Evolutionary conservation across 2,888 invertebrate genomes (phyloP).

Genomic region (Plebejus anna): DNA sequence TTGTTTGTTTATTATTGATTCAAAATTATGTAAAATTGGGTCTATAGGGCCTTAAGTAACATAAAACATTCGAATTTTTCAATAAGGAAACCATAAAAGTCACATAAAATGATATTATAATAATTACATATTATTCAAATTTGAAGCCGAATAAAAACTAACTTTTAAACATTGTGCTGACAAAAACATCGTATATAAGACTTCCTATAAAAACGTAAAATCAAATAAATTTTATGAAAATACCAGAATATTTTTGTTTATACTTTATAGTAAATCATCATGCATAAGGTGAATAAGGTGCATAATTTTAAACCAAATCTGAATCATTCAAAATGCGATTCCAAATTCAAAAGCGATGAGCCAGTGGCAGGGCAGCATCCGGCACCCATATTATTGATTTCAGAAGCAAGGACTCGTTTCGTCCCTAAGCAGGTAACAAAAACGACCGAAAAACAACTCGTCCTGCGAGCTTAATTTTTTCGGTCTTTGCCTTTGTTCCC

Average conservation of each 20-base stretch:
- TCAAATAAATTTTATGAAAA: not conserved
- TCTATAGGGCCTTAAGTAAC: not conserved
- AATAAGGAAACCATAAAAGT: constrained; percentile 10
- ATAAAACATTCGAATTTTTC: not conserved
- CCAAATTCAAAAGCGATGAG: constrained; percentile 37
- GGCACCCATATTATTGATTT: constrained; percentile 27
- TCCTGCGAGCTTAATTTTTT: constrained; percentile 53
- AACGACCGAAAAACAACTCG: constrained; percentile 60
- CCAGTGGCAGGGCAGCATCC: constrained; percentile 12
- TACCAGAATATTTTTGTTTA: not conserved
- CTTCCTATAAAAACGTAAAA: not conserved
- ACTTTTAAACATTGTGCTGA: not conserved
- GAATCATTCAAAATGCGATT: constrained; percentile 25
- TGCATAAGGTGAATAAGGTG: not conserved
- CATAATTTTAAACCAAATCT: not conserved
- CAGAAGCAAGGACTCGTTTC: constrained; percentile 46
- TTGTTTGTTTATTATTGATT: too few relatives aligned
- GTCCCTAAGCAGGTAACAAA: constrained; percentile 63
- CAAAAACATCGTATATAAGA: not conserved
- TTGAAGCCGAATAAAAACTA: not conserved
- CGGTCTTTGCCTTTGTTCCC: constrained; percentile 46
- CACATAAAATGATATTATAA: not conserved
- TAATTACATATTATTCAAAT: not conserved
- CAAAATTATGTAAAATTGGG: too few relatives aligned
- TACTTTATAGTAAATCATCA: not conserved